Evolutionary conservation across 1,140 invertebrate genomes (phyloP).

Genomic region (Drosophila repletoides): DNA sequence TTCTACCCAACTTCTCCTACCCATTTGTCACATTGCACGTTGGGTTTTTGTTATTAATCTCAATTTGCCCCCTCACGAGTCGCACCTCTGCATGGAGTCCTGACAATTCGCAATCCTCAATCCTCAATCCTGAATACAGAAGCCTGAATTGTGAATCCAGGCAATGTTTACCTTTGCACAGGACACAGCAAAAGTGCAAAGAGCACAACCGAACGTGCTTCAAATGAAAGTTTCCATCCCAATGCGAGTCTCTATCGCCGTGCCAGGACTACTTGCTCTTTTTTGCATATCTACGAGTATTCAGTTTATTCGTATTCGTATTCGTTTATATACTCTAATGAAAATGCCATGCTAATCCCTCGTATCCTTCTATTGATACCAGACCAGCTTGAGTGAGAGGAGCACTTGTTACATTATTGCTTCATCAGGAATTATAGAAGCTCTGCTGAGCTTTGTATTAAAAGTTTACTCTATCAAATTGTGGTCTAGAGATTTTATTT

Average conservation of each 20-base stretch:
- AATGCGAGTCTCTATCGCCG: not conserved
- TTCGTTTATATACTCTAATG: constrained; percentile 43
- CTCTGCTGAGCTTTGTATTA: too few species aligned
- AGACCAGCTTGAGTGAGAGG: not conserved
- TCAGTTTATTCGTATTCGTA: constrained; percentile 5
- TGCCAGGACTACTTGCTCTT: too few species aligned
- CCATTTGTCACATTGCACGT: constrained; percentile 72
- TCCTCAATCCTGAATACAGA: constrained; percentile 3
- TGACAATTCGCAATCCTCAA: not conserved
- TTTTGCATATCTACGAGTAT: constrained; percentile 9
- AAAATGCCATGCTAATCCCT: constrained; percentile 29
- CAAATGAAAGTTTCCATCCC: constrained; percentile 12
- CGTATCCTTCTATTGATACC: constrained; percentile 19
- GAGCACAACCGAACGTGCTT: constrained; percentile 33
- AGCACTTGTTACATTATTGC: constrained; percentile 4
- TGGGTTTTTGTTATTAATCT: constrained; percentile 71
- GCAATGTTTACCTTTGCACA: constrained; percentile 35
- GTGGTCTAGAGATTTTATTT: too few species aligned
- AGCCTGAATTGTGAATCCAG: not conserved
- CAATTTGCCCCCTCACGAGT: constrained; percentile 63
- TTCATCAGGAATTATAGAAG: not conserved
- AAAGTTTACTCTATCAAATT: too few species aligned
- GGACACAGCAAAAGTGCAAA: constrained; percentile 9
- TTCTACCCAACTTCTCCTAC: constrained; percentile 3
- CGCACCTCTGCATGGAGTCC: constrained; percentile 18